Percentiles rank a stretch among this genome's conserved stretches.
phyloP scores from a whole-genome alignment of 2,113 vertebrate genomes.

The Erinaceus europaeus region DNA sequence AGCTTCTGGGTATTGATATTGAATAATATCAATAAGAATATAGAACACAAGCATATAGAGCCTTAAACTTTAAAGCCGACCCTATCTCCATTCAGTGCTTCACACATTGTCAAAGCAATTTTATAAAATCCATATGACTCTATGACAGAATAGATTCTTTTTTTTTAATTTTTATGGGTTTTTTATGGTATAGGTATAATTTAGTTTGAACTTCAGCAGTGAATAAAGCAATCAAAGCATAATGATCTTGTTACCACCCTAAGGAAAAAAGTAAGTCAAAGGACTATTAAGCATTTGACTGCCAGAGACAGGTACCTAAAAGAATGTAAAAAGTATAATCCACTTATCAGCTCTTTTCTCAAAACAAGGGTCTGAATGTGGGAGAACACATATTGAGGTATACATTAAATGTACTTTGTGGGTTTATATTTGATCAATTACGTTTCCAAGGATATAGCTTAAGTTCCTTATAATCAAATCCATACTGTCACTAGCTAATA shows the following conservation, averaged over 20 bases:
- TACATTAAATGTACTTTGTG: background rate
- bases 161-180: no score
- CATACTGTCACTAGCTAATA: background rate
- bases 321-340: background rate
- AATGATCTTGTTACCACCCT: background rate
- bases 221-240: no score
- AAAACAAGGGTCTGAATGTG: background rate
- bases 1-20: no score
- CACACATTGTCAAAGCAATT: background rate
- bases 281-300: background rate
- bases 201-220: no score
- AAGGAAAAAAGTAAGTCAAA: background rate
- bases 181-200: no score
- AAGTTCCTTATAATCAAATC: slow-evolving; percentile 21
- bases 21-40: background rate
- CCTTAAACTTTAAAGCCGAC: background rate
- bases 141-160: background rate
- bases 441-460: background rate
- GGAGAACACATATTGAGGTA: background rate
- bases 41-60: background rate
- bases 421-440: background rate
- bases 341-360: background rate
- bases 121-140: background rate
- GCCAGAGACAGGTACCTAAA: background rate
- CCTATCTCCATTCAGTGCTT: background rate